Evolutionary conservation across 2,888 invertebrate genomes (phyloP).

Genomic region (Cerastoderma edule): DNA sequence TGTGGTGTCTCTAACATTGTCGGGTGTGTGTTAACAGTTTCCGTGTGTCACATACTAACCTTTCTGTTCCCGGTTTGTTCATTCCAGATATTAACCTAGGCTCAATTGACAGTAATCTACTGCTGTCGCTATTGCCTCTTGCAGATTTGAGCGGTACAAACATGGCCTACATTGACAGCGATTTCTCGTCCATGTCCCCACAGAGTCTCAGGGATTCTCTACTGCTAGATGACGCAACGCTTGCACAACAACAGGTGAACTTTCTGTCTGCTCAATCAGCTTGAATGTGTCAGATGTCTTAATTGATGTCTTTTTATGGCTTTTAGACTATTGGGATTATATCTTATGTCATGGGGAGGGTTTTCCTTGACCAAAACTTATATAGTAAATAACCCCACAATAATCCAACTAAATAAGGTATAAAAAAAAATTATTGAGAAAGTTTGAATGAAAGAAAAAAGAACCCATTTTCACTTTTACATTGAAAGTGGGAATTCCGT

Average conservation of each 20-base stretch:
- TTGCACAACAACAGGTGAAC: constrained; percentile 77
- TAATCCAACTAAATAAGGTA: too few species aligned
- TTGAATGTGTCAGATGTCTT: background rate
- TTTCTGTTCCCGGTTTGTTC: constrained; percentile 50
- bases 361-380: too few species aligned
- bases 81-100: constrained; percentile 71
- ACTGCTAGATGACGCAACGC: constrained; percentile 70
- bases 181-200: constrained; percentile 61
- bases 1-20: background rate
- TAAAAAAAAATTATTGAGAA: too few species aligned
- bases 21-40: constrained; percentile 15
- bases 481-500: too few species aligned
- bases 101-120: constrained; percentile 69
- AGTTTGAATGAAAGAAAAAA: too few species aligned
- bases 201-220: constrained; percentile 59
- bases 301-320: background rate
- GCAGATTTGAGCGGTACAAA: constrained; percentile 71
- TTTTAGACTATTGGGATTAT: too few species aligned
- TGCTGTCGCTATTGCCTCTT: constrained; percentile 71
- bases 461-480: too few species aligned
- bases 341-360: too few species aligned
- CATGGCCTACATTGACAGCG: constrained; percentile 75
- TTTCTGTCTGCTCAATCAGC: too few species aligned
- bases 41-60: constrained; percentile 35
- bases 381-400: too few species aligned